Evolutionary conservation across 2,113 vertebrate genomes (phyloP).

Genomic region (Australoheros scitulus): DNA sequence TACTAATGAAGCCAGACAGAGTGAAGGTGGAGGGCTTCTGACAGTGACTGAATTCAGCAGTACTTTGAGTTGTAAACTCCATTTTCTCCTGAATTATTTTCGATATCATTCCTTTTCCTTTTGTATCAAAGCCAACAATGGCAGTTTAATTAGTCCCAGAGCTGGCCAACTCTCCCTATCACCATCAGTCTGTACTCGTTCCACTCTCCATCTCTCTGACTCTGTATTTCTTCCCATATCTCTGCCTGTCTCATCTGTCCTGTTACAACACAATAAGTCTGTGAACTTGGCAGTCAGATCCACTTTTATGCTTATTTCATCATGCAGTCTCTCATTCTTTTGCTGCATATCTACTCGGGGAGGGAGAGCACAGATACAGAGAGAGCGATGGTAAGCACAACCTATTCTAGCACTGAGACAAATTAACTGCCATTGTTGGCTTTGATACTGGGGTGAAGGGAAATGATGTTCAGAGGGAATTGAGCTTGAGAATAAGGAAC

Average conservation of each 20-base stretch:
- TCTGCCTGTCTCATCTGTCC: slow-evolving; percentile 52
- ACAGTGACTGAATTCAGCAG: slow-evolving; percentile 6
- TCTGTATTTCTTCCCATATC: slow-evolving; percentile 25
- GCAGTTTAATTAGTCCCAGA: slow-evolving; percentile 66
- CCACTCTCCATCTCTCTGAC: slow-evolving; percentile 21
- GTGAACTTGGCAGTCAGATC: slow-evolving; percentile 50
- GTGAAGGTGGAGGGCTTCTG: not conserved
- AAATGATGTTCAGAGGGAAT: slow-evolving; percentile 33
- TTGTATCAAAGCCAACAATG: slow-evolving; percentile 53
- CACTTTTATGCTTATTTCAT: slow-evolving; percentile 65
- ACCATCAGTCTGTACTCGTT: slow-evolving; percentile 27
- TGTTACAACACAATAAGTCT: slow-evolving; percentile 49
- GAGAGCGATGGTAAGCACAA: slow-evolving; percentile 26
- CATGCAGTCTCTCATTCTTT: slow-evolving; percentile 31
- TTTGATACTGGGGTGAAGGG: slow-evolving; percentile 43
- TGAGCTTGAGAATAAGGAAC: slow-evolving; percentile 21
- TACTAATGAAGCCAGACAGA: not conserved
- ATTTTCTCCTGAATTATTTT: slow-evolving; percentile 40
- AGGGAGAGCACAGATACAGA: slow-evolving; percentile 8
- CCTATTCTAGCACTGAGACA: slow-evolving; percentile 42
- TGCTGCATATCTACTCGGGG: slow-evolving; percentile 31
- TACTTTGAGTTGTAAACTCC: slow-evolving; percentile 17
- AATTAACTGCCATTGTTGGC: slow-evolving; percentile 62
- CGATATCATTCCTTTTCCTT: slow-evolving; percentile 35
- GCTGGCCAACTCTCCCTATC: slow-evolving; percentile 37